These are phyloP conservation scores for Bergia sp. DNA, from an alignment of 92 coral and sea anemone genomes.

Conservation along the genomic window DNA sequence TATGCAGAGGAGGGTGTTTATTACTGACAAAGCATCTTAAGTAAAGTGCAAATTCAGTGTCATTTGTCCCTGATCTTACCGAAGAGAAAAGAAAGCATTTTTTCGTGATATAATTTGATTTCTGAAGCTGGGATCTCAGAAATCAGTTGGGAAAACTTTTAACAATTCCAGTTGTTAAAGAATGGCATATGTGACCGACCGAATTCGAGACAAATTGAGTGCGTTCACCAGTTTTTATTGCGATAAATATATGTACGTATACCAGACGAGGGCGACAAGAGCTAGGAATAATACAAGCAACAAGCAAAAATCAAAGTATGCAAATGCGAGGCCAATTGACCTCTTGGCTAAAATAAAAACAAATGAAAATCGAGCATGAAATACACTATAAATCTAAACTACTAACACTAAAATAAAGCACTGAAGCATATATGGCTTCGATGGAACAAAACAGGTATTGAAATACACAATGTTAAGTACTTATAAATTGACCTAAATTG, in stretches of 20 bases:
- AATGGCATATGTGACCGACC: too few relatives aligned
- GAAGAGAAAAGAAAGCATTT: too few relatives aligned
- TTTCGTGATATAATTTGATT: too few relatives aligned
- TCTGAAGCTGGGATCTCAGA: too few relatives aligned
- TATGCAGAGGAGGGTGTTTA: too few relatives aligned
- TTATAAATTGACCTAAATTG: constrained; percentile 9
- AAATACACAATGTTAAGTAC: neutral
- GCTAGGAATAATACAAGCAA: constrained; percentile 26
- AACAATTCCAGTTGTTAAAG: too few relatives aligned
- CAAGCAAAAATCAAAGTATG: constrained; percentile 29
- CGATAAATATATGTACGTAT: too few relatives aligned
- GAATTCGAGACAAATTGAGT: neutral
- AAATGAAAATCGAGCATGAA: neutral
- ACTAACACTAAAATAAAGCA: neutral
- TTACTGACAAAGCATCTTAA: too few relatives aligned
- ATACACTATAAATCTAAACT: neutral
- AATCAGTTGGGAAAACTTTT: too few relatives aligned
- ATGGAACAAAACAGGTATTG: constrained; percentile 5
- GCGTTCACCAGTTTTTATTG: too few relatives aligned
- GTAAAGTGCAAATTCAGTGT: too few relatives aligned
- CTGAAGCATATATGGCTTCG: neutral
- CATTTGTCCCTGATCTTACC: too few relatives aligned
- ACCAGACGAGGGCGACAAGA: neutral
- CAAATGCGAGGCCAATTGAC: constrained; percentile 22
- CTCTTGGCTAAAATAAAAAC: constrained; percentile 16